Base-by-base conservation (phyloP, 2,797 vertebrate species). In the Loriculus beryllinus region DNA sequence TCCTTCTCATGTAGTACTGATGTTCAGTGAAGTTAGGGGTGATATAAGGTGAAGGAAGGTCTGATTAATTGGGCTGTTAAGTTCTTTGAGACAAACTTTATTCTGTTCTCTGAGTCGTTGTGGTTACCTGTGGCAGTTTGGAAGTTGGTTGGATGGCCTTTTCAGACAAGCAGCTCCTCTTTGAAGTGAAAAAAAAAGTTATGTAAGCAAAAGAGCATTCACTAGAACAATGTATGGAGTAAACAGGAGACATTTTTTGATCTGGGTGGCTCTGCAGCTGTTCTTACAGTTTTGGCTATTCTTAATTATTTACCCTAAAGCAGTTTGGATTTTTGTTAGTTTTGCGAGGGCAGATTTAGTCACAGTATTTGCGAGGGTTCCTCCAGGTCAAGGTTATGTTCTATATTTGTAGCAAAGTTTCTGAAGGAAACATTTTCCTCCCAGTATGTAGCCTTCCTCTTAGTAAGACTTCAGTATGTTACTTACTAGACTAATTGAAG, bases 241-340 rank as follows among this genome's bases (percentile, higher is more conserved):
- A 79, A 87, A 80, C 39, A 85, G 47, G 39, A 82, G 51, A 63
- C 7, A 10, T 9, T 19, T 65, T 93, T 88, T 88, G 25, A 52
- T 86, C 69, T 71, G 39, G 15, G 39, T 72, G 54, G 35, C 77
- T 90, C 67, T 90, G 77, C 80, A 93, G 88, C 83, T 95, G 78
- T 84, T 88, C 42, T 65, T 76, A 39, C 47, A 19, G 31, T 69
- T 71, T 42, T 72, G 56, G 19, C 40, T 88, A 57, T 83, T 90
- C 33, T 83, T 84, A 40, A 54, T 45, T 65, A 8, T 82, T 88
- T 90, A 51, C 60, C 33, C 51, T 77, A 26, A 80, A 90, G 76
- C 76, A 74, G 33, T 63, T 75, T 33, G 49, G 35, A 62, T 39
- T 86, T 90, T 64, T 82, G 47, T 78, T 85, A 23, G 49, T 77